phyloP scores from a whole-genome alignment of 2,113 vertebrate species.

The Melanerpes formicivorus region DNA sequence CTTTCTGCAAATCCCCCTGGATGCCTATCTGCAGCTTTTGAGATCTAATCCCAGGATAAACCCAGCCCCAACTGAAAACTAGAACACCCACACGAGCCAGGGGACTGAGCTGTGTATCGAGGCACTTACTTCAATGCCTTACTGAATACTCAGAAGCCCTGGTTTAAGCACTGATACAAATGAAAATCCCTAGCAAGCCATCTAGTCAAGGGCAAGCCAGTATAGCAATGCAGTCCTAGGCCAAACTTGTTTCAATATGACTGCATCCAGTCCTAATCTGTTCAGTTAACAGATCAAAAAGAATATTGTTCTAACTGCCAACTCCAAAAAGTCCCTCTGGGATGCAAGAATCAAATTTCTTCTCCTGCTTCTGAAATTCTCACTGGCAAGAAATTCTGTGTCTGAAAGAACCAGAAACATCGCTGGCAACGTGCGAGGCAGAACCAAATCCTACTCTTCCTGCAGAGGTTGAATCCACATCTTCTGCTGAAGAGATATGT shows the following conservation, averaged over 20 bases:
- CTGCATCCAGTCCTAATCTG: slow-evolving; percentile 9
- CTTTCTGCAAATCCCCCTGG: slow-evolving; percentile 18
- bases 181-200: background rate
- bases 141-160: background rate
- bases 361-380: background rate
- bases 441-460: background rate
- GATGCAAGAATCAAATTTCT: slow-evolving; percentile 48
- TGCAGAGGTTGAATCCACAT: background rate
- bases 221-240: background rate
- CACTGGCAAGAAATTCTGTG: background rate
- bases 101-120: fast-evolving
- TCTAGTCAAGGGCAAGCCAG: background rate
- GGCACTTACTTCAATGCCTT: background rate
- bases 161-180: background rate
- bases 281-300: slow-evolving; percentile 50
- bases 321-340: slow-evolving; percentile 18
- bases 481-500: background rate
- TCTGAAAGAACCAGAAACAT: background rate
- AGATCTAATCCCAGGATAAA: slow-evolving; percentile 45
- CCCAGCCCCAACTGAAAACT: background rate
- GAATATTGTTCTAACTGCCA: slow-evolving; percentile 63
- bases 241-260: background rate
- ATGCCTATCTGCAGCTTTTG: slow-evolving; percentile 26
- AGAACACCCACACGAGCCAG: background rate
- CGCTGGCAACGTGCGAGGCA: fast-evolving